phyloP scores from a whole-genome alignment of 1,140 invertebrate species.

The Drosophila serrata region DNA sequence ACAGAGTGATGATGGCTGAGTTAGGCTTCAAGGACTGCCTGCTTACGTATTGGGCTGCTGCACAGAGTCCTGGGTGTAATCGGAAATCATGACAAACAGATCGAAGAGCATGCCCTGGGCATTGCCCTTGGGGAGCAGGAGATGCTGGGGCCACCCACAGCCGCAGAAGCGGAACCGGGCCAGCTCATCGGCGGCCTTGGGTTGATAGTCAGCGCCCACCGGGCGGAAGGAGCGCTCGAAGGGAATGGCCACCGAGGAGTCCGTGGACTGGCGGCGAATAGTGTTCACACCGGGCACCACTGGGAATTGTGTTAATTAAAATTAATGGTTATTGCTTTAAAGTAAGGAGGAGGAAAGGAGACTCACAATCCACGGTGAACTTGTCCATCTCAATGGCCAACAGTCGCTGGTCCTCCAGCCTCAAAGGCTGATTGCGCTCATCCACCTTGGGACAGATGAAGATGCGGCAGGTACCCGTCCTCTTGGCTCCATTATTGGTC shows the following conservation, averaged over 20 bases:
- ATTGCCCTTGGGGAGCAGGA: constrained; percentile 86
- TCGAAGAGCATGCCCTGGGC: constrained; percentile 84
- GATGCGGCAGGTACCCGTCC: constrained; percentile 87
- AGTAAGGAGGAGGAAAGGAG: not conserved
- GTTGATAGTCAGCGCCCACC: constrained; percentile 82
- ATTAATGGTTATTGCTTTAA: not conserved
- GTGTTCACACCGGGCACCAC: constrained; percentile 87
- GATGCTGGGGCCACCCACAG: constrained; percentile 87
- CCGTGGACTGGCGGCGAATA: constrained; percentile 86
- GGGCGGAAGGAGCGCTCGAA: constrained; percentile 89
- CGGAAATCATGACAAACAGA: constrained; percentile 86
- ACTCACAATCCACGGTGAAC: constrained; percentile 86
- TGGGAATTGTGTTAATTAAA: constrained; percentile 50
- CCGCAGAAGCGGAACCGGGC: constrained; percentile 86
- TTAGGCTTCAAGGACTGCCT: constrained; percentile 18
- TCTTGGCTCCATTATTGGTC: constrained; percentile 74
- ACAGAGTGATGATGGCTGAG: constrained; percentile 7
- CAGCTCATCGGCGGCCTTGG: constrained; percentile 70
- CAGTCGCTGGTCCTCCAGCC: constrained; percentile 86
- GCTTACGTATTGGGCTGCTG: constrained; percentile 86
- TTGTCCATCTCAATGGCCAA: constrained; percentile 88
- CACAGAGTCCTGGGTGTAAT: constrained; percentile 86
- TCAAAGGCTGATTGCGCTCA: constrained; percentile 86
- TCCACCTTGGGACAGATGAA: constrained; percentile 88
- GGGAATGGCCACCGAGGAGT: constrained; percentile 89